Evolutionary conservation across 2,888 invertebrate species (phyloP).

Genomic region (Diplazon laetatorius): DNA sequence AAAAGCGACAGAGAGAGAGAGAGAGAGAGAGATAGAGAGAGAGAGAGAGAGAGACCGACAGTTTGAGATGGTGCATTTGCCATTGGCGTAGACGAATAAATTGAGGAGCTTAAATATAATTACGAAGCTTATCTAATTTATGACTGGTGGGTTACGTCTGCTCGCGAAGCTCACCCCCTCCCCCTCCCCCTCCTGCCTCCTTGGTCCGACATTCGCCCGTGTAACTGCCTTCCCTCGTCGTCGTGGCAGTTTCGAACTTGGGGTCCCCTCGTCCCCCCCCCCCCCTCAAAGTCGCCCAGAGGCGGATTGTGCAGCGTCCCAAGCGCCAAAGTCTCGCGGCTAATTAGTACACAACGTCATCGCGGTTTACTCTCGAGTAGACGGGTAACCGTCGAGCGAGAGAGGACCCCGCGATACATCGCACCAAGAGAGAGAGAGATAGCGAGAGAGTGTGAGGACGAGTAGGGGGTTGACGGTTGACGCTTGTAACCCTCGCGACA

Average conservation of each 20-base stretch:
- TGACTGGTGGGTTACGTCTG: conserved; percentile 1
- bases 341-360: conserved; percentile 58
- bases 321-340: conserved; percentile 50
- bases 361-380: conserved; percentile 46
- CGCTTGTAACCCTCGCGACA: conserved; percentile 7
- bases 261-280: too few relatives aligned
- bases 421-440: conserved; percentile 3
- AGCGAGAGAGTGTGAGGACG: conserved; percentile 16
- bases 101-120: conserved; percentile 11
- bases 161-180: conserved; percentile 10
- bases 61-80: too few relatives aligned
- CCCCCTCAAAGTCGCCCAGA: conserved; percentile 48
- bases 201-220: conserved; percentile 6
- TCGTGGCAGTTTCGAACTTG: conserved; percentile 35
- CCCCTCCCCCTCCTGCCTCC: too few relatives aligned
- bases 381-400: conserved; percentile 28
- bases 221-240: not conserved
- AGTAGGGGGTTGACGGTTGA: not conserved
- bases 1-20: not conserved
- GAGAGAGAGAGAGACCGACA: too few relatives aligned
- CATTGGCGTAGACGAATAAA: not conserved
- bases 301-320: conserved; percentile 36
- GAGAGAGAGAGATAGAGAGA: not conserved
- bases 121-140: conserved; percentile 17
- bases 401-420: conserved; percentile 2